Evolutionary conservation across 1,140 invertebrate genomes (phyloP), one percentile per base, ranked within the genome.

Genomic region (Bombus sylvicola): DNA sequence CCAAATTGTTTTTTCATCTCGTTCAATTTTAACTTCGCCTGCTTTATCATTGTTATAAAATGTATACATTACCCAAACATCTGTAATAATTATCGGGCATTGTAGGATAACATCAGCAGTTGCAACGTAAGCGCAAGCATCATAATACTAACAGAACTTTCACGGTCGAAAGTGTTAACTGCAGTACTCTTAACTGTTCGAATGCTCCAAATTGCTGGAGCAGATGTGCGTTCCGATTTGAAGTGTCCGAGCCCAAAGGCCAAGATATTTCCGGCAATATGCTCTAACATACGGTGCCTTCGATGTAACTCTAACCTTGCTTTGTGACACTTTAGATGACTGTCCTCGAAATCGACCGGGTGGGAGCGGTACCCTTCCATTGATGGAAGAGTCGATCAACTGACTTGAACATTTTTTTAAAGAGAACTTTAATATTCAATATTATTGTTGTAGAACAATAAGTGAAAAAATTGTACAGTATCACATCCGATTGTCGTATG

Each of bases 241-340:
- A 75, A 75, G 47, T 75, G 73, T 75, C 73, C 73, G 22, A 22
- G 10, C 31, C 31, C 73, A 75, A 34, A 75, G 73, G 47, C 73
- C 22, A 75, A 75, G 73, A 75, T 75, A 39, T 75, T 75, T 75
- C 73, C 73, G 73, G 43, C 73, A 75, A 53, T 75, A 75, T 75
- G 73, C 43, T 75, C 47, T 12, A 25, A 53, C 73, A 75, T 53
- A 53, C 73, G 73, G 73, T 53, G n/a, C 39, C 31, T 57, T 37
- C 73, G 10, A 57, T 12, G 39, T 34, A 53, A 75, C 37, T 25
- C 13, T 28, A 75, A 31, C 15, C 31, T n/a, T 31, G 39, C 13
- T 57, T 47, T 25, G 18, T 18, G 53, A 57, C 73, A n/a, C 31
- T 43, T 73, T 31, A 15, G 15, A 72, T 25, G 39, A 62, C 28